phyloP scores from a whole-genome alignment of 2,113 vertebrate genomes.

The Carassius auratus region DNA sequence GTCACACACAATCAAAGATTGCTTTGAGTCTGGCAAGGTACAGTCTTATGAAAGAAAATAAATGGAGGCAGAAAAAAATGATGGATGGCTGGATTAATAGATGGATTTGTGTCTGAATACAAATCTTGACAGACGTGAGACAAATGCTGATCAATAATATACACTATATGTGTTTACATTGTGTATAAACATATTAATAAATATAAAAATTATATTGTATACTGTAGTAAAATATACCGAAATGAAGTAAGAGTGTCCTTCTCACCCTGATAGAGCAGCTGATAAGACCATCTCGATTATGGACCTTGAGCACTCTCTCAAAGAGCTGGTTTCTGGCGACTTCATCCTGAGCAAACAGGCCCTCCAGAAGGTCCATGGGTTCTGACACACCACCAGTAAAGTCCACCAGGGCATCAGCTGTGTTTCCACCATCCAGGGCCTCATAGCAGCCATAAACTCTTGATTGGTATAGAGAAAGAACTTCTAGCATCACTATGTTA shows the following conservation, averaged over 20 bases:
- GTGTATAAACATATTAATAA: background rate
- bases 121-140: background rate
- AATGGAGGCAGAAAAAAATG: constrained; percentile 8
- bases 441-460: constrained; percentile 77
- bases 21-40: background rate
- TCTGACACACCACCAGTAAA: constrained; percentile 93
- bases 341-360: constrained; percentile 75
- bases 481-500: background rate
- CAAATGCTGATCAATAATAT: background rate
- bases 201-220: background rate
- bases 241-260: background rate
- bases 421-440: constrained; percentile 93
- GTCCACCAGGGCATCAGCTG: constrained; percentile 91
- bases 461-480: background rate
- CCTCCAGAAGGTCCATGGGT: constrained; percentile 83
- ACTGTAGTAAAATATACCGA: background rate
- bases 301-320: constrained; percentile 88
- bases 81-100: constrained; percentile 1
- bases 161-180: background rate
- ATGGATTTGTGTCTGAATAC: background rate
- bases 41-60: constrained; percentile 31
- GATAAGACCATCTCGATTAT: constrained; percentile 91
- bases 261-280: constrained; percentile 94
- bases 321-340: constrained; percentile 85
- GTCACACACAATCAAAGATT: constrained; percentile 5